phyloP scores from a whole-genome alignment of 1,140 invertebrate species.

The Solenopsis invicta region DNA sequence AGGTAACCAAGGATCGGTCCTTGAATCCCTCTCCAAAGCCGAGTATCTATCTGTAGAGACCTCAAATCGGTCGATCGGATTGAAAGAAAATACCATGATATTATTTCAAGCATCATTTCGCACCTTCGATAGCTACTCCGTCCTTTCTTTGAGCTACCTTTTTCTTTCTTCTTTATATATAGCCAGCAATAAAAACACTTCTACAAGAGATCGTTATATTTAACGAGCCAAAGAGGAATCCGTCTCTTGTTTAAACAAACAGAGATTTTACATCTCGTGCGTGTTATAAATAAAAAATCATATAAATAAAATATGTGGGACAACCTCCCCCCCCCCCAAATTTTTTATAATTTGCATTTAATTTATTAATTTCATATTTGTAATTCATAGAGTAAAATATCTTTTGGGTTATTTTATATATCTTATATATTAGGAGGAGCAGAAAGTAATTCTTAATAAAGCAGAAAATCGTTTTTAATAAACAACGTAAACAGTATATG shows the following conservation, averaged over 20 bases:
- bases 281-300: neutral
- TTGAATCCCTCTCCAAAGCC: conserved; percentile 32
- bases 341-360: neutral
- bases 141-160: neutral
- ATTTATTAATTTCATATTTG: neutral
- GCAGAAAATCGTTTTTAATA: too few relatives aligned
- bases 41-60: conserved; percentile 53
- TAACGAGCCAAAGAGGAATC: neutral
- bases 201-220: conserved; percentile 4
- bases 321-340: neutral
- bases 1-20: conserved; percentile 52
- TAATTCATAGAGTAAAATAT: neutral
- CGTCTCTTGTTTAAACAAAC: neutral
- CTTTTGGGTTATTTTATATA: neutral
- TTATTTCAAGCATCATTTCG: conserved; percentile 82
- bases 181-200: neutral
- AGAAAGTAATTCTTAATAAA: too few relatives aligned
- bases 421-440: neutral
- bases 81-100: conserved; percentile 85
- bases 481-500: too few relatives aligned
- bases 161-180: neutral
- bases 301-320: neutral
- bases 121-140: conserved; percentile 2
- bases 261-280: neutral
- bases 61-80: conserved; percentile 76